Base-by-base conservation (phyloP, 2,797 vertebrate species). In the Micromesistius poutassou region DNA sequence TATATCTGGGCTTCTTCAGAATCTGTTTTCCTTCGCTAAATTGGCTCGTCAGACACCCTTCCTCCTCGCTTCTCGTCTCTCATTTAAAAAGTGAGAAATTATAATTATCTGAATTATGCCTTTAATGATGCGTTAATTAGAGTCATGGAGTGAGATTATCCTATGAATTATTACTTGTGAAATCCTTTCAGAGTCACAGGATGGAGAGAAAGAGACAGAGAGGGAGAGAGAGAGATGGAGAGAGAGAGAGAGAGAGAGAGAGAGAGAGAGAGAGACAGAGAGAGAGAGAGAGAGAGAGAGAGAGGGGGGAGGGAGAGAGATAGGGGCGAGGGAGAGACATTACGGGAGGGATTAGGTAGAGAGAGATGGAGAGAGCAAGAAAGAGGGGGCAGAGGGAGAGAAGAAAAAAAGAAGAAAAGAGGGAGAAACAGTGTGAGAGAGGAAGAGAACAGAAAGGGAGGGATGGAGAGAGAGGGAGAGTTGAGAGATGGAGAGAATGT, bases 61-160 rank as follows among this genome's bases (percentile, higher is more conserved):
- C 87, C 86, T 89, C 88, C 87, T 86, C 91, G 55, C 86, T 88
- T 87, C 89, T 82, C 90, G 84, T 86, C 92, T 93, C 93, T 93
- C 93, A 93, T 94, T 95, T 94, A 93, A 95, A 95, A 95, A 91
- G 94, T 95, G 95, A 93, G 94, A 96, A 95, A 94, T 94, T 95
- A 94, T 95, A 95, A 95, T 95, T 93, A 95, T 95, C 93, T 93
- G 94, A 95, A 96, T 95, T 95, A 95, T 95, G 95, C 92, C 95
- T 95, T 96, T 95, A 96, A 95, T 96, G 94, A 96, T 93, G 94
- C 93, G 94, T 95, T 95, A 96, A 96, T 96, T 95, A 95, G 95
- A 95, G 94, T 95, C 94, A 93, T 93, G 94, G 89, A 93, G 94
- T 92, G 94, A 95, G 95, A 95, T 95, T 93, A 95, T 93, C 90